Evolutionary conservation across 1,140 invertebrate genomes (phyloP), one percentile per base, ranked within the genome.

Genomic region (Pantala flavescens): DNA sequence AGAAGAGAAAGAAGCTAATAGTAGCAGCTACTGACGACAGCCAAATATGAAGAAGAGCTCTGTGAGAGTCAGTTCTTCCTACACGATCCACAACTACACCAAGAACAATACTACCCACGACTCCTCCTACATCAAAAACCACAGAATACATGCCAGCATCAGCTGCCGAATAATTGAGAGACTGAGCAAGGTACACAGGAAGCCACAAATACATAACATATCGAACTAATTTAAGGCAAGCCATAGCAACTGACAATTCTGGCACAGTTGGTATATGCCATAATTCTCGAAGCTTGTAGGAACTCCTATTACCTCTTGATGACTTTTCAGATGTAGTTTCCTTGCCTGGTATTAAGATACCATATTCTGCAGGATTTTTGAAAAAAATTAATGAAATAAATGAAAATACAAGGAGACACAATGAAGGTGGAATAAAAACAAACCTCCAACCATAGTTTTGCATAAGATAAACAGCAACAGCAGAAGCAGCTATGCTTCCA

Each of bases 201-300:
- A 87, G 78, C 85, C 85, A 87, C 81, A 86, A 84, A 78, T 85
- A 85, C 81, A 87, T 84, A 75, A 82, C 82, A 78, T 87, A 87
- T 21, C 86, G 82, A 7, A 86, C 85, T 43, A 85, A 78, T 78
- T 87, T 87, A 2, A 86, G 78, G 77, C 84, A 86, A 74, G 87
- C 82, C 72, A 87, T 82, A 24, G 82, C 81, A 24, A 85, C 72
- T 19, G 85, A 81, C 23, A 86, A 80, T 77, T 87, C 85, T n/a
- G 82, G 78, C 23, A 87, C 81, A 78, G 82, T 81, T 19, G 81
- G 80, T 42, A 83, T 79, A 42, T 74, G 73, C 81, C 80, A 82
- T 19, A 84, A 75, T 43, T 76, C 73, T 23, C 74, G 75, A 23
- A 76, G 74, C 28, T 74, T 23, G n/a, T 55, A 36, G 7, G 49